Evolutionary conservation across 2,888 invertebrate species (phyloP), one percentile per base, ranked within the genome.

Genomic region (Saturnia pavonia): DNA sequence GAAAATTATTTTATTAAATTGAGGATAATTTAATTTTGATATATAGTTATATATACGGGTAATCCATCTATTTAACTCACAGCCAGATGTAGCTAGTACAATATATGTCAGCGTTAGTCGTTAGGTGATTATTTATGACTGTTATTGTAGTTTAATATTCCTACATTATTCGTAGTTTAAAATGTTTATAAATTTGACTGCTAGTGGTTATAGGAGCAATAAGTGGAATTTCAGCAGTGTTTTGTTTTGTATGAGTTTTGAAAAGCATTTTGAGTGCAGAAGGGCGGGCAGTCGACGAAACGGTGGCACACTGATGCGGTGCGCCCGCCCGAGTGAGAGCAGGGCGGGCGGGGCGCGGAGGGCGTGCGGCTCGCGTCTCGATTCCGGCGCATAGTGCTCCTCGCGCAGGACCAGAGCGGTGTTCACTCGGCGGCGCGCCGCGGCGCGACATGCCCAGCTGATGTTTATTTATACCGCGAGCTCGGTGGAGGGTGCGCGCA

Each of bases 381-480:
- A 72, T 82, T 83, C 87, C 84, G 86, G 84, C 90, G 94, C 94
- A 92, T 94, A 94, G 94, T 94, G 94, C 89, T 90, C 89, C 91
- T 90, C 95, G 95, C 87, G 95, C 95, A 89, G 95, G 94, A 91
- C 95, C 95, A 87, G 95, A 95, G 94, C 95, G 96, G 89, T 95
- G 95, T 88, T 96, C 96, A 91, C 91, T 91, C 93, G 92, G 92
- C 86, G 95, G 94, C 85, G 95, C 94, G 88, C 95, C 91, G 95
- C 94, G 92, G 92, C 92, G 94, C 95, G 94, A 95, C 94, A 94
- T 95, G 95, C 94, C 94, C 94, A 94, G 95, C 95, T 95, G 95
- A 95, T 95, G 94, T 94, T 95, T 95, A 95, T 94, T 94, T 94
- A 94, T 95, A 95, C 94, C 92, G 92, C 93, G 93, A 94, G 93